phyloP scores from a whole-genome alignment of 2,888 invertebrate species.

The Eledone cirrhosa region DNA sequence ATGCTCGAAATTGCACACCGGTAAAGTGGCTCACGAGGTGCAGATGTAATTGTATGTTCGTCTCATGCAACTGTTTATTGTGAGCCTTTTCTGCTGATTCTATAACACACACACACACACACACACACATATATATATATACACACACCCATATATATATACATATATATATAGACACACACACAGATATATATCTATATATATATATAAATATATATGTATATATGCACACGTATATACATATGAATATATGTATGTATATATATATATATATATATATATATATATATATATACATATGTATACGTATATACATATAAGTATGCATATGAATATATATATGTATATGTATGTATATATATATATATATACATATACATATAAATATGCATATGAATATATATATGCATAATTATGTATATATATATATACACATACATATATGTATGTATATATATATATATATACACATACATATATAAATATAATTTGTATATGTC shows the following conservation, averaged over 20 bases:
- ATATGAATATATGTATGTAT: neutral
- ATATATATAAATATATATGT: neutral
- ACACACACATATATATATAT: neutral
- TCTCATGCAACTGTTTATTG: neutral
- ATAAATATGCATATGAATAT: neutral
- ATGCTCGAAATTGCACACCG: too few relatives aligned
- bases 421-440: neutral
- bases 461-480: too few relatives aligned
- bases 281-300: neutral
- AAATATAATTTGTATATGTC: too few relatives aligned
- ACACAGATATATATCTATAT: too few relatives aligned
- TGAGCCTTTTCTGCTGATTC: neutral
- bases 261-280: neutral
- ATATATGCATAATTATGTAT: too few relatives aligned
- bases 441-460: too few relatives aligned
- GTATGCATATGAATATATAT: too few relatives aligned
- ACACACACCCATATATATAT: neutral
- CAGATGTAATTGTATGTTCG: neutral
- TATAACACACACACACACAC: neutral
- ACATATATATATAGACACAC: too few relatives aligned
- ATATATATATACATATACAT: conserved; percentile 5
- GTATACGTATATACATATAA: neutral
- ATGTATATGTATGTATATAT: neutral
- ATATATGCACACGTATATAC: neutral
- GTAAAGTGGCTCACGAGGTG: too few relatives aligned